Evolutionary conservation across 1,140 invertebrate species (phyloP).

Genomic region (Drosophila orena): DNA sequence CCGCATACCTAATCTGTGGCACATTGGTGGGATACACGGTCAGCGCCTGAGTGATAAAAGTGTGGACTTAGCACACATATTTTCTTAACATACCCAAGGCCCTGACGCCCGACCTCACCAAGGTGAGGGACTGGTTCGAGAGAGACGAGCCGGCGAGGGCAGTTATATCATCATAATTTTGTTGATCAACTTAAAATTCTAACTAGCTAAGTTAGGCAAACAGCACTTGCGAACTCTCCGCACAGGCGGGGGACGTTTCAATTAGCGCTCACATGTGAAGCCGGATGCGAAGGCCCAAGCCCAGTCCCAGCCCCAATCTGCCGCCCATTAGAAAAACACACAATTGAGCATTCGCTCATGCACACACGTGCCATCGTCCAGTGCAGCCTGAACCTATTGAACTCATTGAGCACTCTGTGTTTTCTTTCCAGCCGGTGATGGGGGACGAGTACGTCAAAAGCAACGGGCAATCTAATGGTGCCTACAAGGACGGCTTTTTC

Average conservation of each 20-base stretch:
- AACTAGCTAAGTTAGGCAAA: conserved; percentile 78
- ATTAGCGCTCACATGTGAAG: conserved; percentile 76
- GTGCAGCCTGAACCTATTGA: conserved; percentile 10
- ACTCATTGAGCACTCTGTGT: conserved; percentile 9
- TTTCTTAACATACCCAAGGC: conserved; percentile 7
- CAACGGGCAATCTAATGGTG: conserved; percentile 59
- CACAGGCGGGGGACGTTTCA: conserved; percentile 72
- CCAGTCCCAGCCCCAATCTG: conserved; percentile 42
- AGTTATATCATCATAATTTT: conserved; percentile 44
- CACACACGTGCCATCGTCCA: conserved; percentile 26
- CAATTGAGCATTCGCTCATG: conserved; percentile 45
- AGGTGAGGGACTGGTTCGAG: background rate
- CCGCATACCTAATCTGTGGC: background rate
- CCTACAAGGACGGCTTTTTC: conserved; percentile 61
- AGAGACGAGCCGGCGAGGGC: conserved; percentile 10
- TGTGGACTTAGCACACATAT: conserved; percentile 49
- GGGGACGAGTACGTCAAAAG: conserved; percentile 82
- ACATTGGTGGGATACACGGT: conserved; percentile 28
- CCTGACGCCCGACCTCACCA: conserved; percentile 6
- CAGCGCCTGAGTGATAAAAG: conserved; percentile 62
- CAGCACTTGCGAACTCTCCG: conserved; percentile 65
- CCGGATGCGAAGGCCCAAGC: conserved; percentile 74
- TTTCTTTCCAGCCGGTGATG: conserved; percentile 85
- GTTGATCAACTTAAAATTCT: conserved; percentile 80
- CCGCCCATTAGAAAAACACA: conserved; percentile 52